Percentiles rank a stretch among this genome's conserved stretches.
Conservation (phyloP, 2,797 vertebrate genomes). For the Setipinna tenuifilis region DNA sequence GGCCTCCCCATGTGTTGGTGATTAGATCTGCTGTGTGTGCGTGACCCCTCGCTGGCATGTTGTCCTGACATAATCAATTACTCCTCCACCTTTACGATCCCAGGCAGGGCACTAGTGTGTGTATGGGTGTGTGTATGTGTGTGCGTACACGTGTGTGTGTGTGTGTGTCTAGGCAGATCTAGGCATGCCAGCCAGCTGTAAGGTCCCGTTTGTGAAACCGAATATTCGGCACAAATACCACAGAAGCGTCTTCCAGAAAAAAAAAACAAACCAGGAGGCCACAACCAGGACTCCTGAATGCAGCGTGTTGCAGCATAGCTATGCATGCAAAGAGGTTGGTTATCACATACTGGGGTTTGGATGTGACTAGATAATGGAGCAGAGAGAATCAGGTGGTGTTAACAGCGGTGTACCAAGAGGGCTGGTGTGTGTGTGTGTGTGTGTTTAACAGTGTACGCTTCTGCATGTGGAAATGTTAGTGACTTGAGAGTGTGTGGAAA, state of each 20-base stretch:
- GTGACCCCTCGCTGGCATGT: background rate
- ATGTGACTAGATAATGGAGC: background rate
- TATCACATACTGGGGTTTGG: background rate
- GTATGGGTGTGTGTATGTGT: too few relatives aligned
- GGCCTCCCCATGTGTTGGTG: background rate
- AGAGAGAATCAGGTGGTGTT: background rate
- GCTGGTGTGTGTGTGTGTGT: background rate
- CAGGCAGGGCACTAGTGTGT: too few relatives aligned
- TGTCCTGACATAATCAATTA: constrained; percentile 22
- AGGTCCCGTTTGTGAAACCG: background rate
- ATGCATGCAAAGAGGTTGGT: too few relatives aligned
- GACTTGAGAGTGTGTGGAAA: background rate
- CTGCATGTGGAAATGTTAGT: constrained; percentile 3
- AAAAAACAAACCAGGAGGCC: too few relatives aligned
- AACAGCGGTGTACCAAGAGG: background rate
- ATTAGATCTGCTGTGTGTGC: constrained; percentile 5
- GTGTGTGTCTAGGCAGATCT: too few relatives aligned
- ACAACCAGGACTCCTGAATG: too few relatives aligned
- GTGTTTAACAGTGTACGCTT: background rate
- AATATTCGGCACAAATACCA: constrained; percentile 13
- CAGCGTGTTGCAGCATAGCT: too few relatives aligned
- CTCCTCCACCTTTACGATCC: constrained; percentile 15
- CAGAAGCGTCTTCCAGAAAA: background rate
- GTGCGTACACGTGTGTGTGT: too few relatives aligned
- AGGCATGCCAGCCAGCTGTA: background rate